These are phyloP conservation scores for Pica pica DNA, from an alignment of 2,113 vertebrate species.

Conservation along the genomic window DNA sequence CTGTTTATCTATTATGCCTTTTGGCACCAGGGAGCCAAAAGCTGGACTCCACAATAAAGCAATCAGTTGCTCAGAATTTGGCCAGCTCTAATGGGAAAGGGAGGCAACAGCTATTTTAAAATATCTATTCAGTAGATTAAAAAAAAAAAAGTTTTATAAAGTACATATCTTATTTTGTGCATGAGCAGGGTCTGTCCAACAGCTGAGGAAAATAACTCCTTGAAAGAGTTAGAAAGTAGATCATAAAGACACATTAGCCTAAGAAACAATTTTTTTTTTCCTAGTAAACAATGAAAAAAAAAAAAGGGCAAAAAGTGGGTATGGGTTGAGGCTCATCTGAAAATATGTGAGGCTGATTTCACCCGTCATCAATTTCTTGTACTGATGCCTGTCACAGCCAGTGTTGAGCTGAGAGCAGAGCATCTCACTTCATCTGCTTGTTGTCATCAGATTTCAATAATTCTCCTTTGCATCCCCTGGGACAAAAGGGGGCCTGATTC, in stretches of 20 bases:
- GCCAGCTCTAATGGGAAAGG: background rate
- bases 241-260: background rate
- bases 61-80: conserved; percentile 9
- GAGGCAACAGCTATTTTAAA: background rate
- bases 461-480: background rate
- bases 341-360: background rate
- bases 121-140: background rate
- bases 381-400: background rate
- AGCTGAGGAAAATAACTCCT: background rate
- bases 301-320: background rate
- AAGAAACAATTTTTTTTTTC: background rate
- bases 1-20: conserved; percentile 37
- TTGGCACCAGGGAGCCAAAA: conserved; percentile 35
- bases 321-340: background rate
- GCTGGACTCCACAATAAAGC: conserved; percentile 29
- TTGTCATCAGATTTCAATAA: conserved; percentile 10
- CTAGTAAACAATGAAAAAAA: background rate
- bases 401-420: background rate
- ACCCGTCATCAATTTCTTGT: background rate
- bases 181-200: background rate
- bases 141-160: background rate
- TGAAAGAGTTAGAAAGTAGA: background rate
- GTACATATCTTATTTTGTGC: background rate
- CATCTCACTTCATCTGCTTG: background rate
- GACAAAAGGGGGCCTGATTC: background rate